Evolutionary conservation across 2,888 invertebrate genomes (phyloP).

Genomic region (Frankliniella fusca): DNA sequence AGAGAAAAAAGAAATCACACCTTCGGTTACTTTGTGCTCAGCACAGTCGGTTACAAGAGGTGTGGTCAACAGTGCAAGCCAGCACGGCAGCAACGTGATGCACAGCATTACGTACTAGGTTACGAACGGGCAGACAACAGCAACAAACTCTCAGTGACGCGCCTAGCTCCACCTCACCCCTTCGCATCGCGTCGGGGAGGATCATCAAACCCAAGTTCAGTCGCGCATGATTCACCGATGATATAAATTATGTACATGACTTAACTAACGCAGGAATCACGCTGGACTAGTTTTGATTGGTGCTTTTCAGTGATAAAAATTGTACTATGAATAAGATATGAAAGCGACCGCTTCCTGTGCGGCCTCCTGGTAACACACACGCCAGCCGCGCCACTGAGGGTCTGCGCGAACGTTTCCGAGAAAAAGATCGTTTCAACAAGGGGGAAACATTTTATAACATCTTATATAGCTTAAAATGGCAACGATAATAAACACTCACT

Average conservation of each 20-base stretch:
- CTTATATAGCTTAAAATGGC: constrained; percentile 20
- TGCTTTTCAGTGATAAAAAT: constrained; percentile 26
- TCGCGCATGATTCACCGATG: constrained; percentile 5
- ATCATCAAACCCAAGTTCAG: constrained; percentile 4
- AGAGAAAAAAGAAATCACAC: no score
- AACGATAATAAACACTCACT: constrained; percentile 14
- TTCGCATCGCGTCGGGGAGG: background rate
- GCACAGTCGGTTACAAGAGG: background rate
- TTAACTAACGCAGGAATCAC: constrained; percentile 10
- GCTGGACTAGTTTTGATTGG: constrained; percentile 24
- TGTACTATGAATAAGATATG: constrained; percentile 20
- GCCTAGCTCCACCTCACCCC: constrained; percentile 1
- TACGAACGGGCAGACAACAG: constrained; percentile 14
- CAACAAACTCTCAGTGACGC: constrained; percentile 5
- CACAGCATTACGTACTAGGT: background rate
- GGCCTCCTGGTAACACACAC: background rate
- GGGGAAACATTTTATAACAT: constrained; percentile 10
- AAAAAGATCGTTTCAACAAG: background rate
- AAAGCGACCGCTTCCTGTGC: background rate
- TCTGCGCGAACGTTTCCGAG: background rate
- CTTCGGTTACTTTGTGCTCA: background rate
- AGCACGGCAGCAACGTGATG: background rate
- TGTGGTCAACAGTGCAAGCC: background rate
- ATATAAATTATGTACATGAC: constrained; percentile 18
- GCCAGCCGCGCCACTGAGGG: constrained; percentile 6